Evolutionary conservation across 2,113 vertebrate genomes (phyloP), one percentile per base, ranked within the genome.

Genomic region (Petromus typicus): DNA sequence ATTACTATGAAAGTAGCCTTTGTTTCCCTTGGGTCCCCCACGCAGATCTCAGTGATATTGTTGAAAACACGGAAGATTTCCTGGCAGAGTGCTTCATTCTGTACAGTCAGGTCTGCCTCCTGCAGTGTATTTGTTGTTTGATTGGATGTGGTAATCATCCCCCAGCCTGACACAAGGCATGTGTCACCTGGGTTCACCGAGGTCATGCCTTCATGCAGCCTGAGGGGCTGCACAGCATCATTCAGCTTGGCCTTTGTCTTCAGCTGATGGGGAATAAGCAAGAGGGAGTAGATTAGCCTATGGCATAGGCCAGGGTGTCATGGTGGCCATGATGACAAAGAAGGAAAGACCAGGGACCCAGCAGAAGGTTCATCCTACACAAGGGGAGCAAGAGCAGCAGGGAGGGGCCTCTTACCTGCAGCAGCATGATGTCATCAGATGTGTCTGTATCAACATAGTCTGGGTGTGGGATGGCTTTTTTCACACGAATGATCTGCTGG

Each of bases 391-490:
- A 7, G 32, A 56, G 27, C 25, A 37, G 32, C 54, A 43, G 30
- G 9, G 43, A 25, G 1, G 16, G 25, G 5, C 32, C 10, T 51
- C 66, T 92, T 34, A 96, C 96, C 95, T 94, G 61, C 5, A 97
- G 89, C 12, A 97, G 7, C 97, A 97, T 97, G 89, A 97, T 97
- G 93, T 98, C 96, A 0, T 43, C 93, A 23, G 27, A n/a, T n/a
- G n/a, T n/a, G n/a, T n/a, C n/a, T n/a, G n/a, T n/a, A n/a, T n/a
- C n/a, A 0, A 0, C n/a, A 30, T 96, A 97, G 23, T 76, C 64
- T 20, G 94, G 95, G 32, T 97, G 94, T 10, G 0, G 32, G 16
- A 96, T 63, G 84, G 17, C 0, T 67, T 0, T 95, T 40, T 2
- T 90, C 63, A 97, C 94, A 0, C 0, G 0, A 20, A 97, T 61